These are phyloP conservation scores for Desmodus rotundus DNA, from an alignment of 2,113 vertebrate genomes.

Conservation along the genomic window DNA sequence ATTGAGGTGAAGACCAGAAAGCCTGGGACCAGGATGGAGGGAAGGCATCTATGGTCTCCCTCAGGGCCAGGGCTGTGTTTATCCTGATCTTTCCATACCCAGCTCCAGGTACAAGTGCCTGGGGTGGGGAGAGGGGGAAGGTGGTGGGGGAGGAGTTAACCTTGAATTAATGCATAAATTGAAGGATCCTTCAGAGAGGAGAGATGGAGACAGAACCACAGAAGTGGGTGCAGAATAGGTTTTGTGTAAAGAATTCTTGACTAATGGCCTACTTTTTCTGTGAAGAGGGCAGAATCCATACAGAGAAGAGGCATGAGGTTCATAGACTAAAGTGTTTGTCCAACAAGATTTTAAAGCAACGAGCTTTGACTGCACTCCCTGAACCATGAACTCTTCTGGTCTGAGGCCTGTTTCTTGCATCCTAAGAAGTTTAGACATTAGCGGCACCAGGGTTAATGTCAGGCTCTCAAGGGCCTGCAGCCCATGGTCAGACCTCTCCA, in stretches of 20 bases:
- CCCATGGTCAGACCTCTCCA: rapidly evolving
- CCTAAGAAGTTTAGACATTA: background rate
- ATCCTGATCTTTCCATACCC: background rate
- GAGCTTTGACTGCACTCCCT: background rate
- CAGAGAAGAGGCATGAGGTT: background rate
- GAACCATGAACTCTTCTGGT: background rate
- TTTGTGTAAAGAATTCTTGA: background rate
- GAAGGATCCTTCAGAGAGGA: background rate
- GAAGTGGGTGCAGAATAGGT: background rate
- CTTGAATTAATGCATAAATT: background rate
- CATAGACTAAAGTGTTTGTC: background rate
- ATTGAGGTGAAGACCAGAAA: background rate
- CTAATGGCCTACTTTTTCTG: background rate
- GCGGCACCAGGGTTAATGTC: rapidly evolving
- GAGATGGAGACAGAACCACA: background rate
- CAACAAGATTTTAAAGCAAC: background rate
- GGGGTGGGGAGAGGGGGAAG: too few species aligned
- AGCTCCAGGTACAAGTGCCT: background rate
- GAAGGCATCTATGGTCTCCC: background rate
- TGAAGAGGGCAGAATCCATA: background rate
- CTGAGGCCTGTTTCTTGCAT: rapidly evolving
- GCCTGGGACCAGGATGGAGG: background rate
- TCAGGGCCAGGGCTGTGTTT: background rate
- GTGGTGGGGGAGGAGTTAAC: too few species aligned
- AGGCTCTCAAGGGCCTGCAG: rapidly evolving